These are phyloP conservation scores for Leptarthrus brevirostris DNA, from an alignment of 2,888 invertebrate species.

Conservation along the genomic window DNA sequence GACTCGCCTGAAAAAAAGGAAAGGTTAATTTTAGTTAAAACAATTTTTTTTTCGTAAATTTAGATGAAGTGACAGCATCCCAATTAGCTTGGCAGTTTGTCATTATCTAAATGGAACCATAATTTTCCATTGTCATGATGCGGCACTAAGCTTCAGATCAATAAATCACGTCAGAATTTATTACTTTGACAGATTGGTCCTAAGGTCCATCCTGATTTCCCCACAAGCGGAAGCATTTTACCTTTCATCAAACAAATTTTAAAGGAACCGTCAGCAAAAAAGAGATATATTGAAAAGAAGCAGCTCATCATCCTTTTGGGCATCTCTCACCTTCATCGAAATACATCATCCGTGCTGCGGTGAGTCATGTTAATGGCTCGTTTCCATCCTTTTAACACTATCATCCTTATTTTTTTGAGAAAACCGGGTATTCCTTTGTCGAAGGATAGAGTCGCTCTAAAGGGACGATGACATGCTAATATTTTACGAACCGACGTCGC, in stretches of 20 bases:
- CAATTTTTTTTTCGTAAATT: too few relatives aligned
- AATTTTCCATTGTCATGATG: conserved; percentile 48
- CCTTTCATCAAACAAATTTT: not conserved
- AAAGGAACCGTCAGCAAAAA: not conserved
- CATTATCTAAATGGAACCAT: conserved; percentile 44
- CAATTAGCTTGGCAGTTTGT: conserved; percentile 17
- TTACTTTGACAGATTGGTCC: conserved; percentile 52
- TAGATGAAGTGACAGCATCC: not conserved
- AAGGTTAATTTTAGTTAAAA: too few relatives aligned
- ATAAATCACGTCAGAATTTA: conserved; percentile 54
- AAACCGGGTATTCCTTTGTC: not conserved
- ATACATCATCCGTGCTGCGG: conserved; percentile 30
- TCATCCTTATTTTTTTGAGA: not conserved
- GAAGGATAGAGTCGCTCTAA: not conserved
- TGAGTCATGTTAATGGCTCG: conserved; percentile 30
- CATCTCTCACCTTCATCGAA: conserved; percentile 27
- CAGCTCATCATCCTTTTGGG: conserved; percentile 41
- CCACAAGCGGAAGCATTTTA: conserved; percentile 22
- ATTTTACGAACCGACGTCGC: not conserved
- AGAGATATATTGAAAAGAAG: conserved; percentile 38
- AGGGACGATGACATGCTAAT: conserved; percentile 28
- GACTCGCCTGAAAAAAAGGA: too few relatives aligned
- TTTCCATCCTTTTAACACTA: conserved; percentile 7
- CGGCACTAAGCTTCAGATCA: conserved; percentile 49
- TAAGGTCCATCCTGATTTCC: conserved; percentile 35